Conservation (phyloP, 1,140 invertebrate species). For the Mizuhopecten yessoensis region DNA sequence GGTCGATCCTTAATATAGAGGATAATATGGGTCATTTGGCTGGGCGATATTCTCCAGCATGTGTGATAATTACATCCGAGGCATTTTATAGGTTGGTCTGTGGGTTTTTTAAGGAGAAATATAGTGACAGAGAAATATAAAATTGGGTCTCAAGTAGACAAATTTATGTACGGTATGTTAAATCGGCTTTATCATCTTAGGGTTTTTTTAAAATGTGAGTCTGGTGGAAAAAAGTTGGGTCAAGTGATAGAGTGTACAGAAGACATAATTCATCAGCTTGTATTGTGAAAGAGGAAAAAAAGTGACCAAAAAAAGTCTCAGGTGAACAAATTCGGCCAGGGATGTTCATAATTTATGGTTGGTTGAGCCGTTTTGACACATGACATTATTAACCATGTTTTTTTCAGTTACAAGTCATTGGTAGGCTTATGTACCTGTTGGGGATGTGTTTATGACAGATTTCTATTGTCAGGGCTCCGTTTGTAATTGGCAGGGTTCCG, state of each 20-base stretch:
- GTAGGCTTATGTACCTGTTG: background rate
- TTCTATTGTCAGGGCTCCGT: background rate
- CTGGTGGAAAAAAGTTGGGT: background rate
- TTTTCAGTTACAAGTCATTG: background rate
- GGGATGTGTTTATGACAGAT: slow-evolving; percentile 12
- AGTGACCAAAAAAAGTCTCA: background rate
- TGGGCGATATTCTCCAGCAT: background rate
- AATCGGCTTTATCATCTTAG: too few relatives aligned
- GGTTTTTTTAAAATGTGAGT: background rate
- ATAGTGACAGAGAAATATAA: background rate
- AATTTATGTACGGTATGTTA: background rate
- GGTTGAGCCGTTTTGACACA: background rate
- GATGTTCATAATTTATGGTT: slow-evolving; percentile 21
- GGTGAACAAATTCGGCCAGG: background rate
- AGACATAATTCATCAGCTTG: background rate
- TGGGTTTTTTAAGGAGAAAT: background rate
- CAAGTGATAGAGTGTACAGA: background rate
- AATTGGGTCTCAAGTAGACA: background rate
- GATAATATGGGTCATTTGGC: slow-evolving; percentile 11
- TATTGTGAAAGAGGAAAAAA: background rate
- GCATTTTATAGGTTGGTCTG: background rate
- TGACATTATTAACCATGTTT: background rate
- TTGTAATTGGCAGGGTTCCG: slow-evolving; percentile 21
- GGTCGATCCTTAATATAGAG: background rate
- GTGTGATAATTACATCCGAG: background rate